Evolutionary conservation across 2,888 invertebrate genomes (phyloP).

Genomic region (Icerya purchasi): DNA sequence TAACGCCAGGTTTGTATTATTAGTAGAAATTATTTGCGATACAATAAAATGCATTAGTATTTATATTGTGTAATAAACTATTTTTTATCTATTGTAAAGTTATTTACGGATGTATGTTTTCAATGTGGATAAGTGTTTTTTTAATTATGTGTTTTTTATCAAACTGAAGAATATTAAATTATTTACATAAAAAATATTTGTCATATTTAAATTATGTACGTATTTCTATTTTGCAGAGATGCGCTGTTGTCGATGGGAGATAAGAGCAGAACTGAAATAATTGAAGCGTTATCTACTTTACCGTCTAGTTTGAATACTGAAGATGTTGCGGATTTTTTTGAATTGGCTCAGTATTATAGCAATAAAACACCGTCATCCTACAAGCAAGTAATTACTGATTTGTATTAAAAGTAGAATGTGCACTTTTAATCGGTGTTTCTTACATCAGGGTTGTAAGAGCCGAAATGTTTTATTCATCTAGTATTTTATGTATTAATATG

Average conservation of each 20-base stretch:
- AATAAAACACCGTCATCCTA: conserved; percentile 83
- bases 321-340: conserved; percentile 91
- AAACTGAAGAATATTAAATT: background rate
- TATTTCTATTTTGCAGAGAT: conserved; percentile 31
- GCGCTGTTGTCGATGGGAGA: conserved; percentile 56
- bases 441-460: no score
- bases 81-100: no score
- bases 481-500: no score
- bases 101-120: conserved; percentile 13
- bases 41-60: no score
- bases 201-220: background rate
- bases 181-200: background rate
- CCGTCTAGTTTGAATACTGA: conserved; percentile 74
- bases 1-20: conserved; percentile 53
- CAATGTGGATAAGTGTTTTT: background rate
- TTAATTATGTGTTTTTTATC: background rate
- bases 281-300: conserved; percentile 46
- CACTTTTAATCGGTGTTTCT: no score
- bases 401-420: no score
- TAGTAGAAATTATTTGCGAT: no score
- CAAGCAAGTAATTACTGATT: conserved; percentile 46
- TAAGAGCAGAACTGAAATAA: conserved; percentile 43
- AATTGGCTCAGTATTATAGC: conserved; percentile 87
- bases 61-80: no score
- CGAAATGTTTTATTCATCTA: no score